Evolutionary conservation across 1,140 invertebrate species (phyloP).

Genomic region (Caerostris extrusa): DNA sequence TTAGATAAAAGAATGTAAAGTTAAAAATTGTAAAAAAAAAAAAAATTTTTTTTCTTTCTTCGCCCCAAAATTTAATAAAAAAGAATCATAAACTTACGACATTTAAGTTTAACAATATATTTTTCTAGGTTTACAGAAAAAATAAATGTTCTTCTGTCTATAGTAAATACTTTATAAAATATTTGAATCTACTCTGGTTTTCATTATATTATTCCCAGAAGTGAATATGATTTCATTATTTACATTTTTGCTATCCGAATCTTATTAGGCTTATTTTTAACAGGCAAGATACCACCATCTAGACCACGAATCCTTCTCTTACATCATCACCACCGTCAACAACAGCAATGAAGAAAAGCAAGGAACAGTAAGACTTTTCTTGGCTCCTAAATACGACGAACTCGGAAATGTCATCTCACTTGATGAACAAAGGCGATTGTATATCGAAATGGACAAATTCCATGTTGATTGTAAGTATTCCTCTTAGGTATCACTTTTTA

Average conservation of each 20-base stretch:
- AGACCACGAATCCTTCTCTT: constrained; percentile 76
- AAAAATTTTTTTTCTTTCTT: too few species aligned
- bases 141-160: too few species aligned
- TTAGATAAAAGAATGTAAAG: too few species aligned
- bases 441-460: constrained; percentile 76
- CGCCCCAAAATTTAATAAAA: too few species aligned
- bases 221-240: background rate
- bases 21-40: too few species aligned
- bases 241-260: too few species aligned
- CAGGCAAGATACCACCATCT: constrained; percentile 78
- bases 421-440: constrained; percentile 78
- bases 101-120: too few species aligned
- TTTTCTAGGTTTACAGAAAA: too few species aligned
- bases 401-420: constrained; percentile 58
- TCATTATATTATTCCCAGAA: background rate
- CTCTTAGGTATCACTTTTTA: background rate
- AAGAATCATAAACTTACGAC: too few species aligned
- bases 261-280: background rate
- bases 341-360: constrained; percentile 81
- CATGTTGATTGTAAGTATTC: constrained; percentile 68
- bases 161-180: background rate
- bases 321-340: constrained; percentile 82
- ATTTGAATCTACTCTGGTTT: background rate
- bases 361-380: constrained; percentile 70
- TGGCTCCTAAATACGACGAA: constrained; percentile 75